Evolutionary conservation across 64 coral and sea anemone genomes (phyloP), one percentile per base, ranked within the genome.

Genomic region (Montipora foliosa): DNA sequence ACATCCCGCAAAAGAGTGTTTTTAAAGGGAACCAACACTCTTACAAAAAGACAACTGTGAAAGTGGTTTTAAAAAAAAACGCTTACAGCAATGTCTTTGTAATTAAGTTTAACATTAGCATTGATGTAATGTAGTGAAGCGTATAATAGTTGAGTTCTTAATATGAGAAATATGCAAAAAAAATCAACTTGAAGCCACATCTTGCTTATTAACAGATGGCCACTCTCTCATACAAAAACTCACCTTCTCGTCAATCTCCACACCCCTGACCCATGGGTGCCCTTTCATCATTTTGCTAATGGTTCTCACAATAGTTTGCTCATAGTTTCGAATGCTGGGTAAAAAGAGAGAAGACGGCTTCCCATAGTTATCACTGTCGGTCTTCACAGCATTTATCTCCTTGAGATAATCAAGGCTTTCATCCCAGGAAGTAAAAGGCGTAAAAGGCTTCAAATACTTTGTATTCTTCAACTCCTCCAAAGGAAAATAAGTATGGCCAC

Each of bases 401-500:
- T 8, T 74, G 5, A 88, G 44, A 74, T 74, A 88, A 16, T 6
- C 13, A 11, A 88, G 67, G 68, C 67, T 76, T 24, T 50, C 44
- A n/a, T 74, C 47, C 84, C 84, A 88, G 11, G 69, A 1, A 13
- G 47, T 47, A 12, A 87, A 5, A 7, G 20, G 59, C 2, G 22
- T 6, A 12, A 14, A 79, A n/a, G 16, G 19, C 19, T 29, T 6
- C 3, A 37, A 81, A 51, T 81, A n/a, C 14, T 25, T 51, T 9
- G 8, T 49, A 13, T 5, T 6, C 44, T 74, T 88, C 7, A 88
- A 61, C 16, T 74, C 6, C 19, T 7, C 2, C 14, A 88, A 17
- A 8, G 6, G 11, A 5, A 88, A 66, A 74, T 74, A 88, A 45
- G 84, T 88, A 37, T 88, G 84, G 0, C 84, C 84, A 74, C 48